These are phyloP conservation scores for Myotis brandtii DNA, from an alignment of 2,113 vertebrate species.

Conservation along the genomic window DNA sequence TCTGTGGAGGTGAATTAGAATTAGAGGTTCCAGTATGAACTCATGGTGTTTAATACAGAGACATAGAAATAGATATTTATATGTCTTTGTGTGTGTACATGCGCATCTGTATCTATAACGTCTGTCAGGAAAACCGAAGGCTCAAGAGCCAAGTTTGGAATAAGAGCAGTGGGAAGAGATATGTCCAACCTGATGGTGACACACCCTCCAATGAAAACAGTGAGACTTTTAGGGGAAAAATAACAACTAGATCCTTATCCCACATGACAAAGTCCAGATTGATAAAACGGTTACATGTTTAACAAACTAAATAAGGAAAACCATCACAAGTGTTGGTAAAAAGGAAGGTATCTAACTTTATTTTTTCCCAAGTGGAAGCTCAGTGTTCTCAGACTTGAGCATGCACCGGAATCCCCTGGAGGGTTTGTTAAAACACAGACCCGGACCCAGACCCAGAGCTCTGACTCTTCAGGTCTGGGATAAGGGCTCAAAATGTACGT, in stretches of 20 bases:
- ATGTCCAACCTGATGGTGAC: not conserved
- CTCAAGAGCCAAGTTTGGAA: not conserved
- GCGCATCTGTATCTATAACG: not conserved
- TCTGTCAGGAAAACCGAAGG: not conserved
- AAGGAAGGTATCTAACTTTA: not conserved
- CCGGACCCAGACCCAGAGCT: not conserved
- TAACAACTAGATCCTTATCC: not conserved
- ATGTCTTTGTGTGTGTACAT: not conserved
- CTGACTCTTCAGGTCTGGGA: not conserved
- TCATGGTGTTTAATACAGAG: not conserved
- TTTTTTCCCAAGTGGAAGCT: not conserved
- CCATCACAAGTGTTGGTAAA: not conserved
- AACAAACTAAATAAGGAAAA: conserved; percentile 26
- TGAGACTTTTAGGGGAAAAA: not conserved
- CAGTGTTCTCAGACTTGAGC: not conserved
- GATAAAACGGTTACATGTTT: not conserved
- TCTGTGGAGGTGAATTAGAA: not conserved
- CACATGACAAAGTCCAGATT: not conserved
- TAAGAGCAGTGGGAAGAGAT: not conserved
- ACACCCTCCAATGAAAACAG: not conserved
- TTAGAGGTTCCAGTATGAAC: not conserved
- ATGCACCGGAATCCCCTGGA: not conserved
- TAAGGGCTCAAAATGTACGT: not conserved
- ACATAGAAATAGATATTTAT: not conserved
- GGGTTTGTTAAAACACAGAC: not conserved